Conservation (phyloP, 2,888 invertebrate species). For the Tetragnatha montana region DNA sequence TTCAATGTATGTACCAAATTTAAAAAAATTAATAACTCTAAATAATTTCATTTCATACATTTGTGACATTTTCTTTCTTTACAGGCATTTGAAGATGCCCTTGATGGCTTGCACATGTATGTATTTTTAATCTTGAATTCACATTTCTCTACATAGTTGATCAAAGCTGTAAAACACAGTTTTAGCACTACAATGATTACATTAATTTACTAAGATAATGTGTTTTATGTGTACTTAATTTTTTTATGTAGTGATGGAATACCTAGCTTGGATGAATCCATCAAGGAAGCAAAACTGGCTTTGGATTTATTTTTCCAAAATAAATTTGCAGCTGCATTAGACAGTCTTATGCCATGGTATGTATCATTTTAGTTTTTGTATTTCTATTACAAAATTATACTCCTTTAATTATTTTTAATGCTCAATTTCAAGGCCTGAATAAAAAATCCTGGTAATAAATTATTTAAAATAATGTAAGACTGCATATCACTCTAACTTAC, state of each 20-base stretch:
- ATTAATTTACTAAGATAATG: neutral
- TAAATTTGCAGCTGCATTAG: slow-evolving; percentile 87
- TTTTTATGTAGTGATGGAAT: slow-evolving; percentile 48
- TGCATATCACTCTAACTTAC: no score
- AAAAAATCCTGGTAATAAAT: no score
- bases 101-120: slow-evolving; percentile 65
- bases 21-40: no score
- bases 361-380: slow-evolving; percentile 71
- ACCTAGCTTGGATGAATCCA: slow-evolving; percentile 67
- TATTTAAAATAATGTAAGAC: no score
- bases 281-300: slow-evolving; percentile 66
- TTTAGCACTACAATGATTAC: neutral
- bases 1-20: no score
- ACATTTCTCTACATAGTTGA: neutral
- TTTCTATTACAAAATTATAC: no score
- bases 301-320: slow-evolving; percentile 93
- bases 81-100: slow-evolving; percentile 67
- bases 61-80: slow-evolving; percentile 5
- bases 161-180: neutral
- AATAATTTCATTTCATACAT: neutral
- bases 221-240: neutral
- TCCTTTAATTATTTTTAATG: no score
- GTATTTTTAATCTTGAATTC: slow-evolving; percentile 10
- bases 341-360: slow-evolving; percentile 87
- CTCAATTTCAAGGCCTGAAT: no score